These are phyloP conservation scores for Tupaia chinensis DNA, from an alignment of 2,113 vertebrate genomes.

Conservation along the genomic window DNA sequence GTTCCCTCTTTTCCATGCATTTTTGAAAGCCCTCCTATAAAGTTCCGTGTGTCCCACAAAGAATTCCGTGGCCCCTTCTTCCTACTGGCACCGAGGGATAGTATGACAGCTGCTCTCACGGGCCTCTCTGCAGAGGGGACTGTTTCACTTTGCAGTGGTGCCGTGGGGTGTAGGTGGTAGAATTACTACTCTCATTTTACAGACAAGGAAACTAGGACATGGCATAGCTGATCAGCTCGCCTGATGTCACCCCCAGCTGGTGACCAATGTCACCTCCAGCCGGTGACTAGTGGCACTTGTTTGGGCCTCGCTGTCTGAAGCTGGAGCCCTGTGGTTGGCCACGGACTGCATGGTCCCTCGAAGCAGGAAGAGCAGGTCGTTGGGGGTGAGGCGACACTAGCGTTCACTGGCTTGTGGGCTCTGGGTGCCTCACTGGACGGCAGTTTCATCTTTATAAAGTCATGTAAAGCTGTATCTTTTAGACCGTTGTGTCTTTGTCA, in stretches of 20 bases:
- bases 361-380: neutral
- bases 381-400: accelerated
- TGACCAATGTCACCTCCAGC: neutral
- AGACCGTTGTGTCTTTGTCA: neutral
- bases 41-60: neutral
- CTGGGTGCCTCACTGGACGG: accelerated
- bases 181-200: neutral
- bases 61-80: neutral
- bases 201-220: conserved; percentile 26
- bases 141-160: neutral
- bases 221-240: neutral
- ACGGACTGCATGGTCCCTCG: accelerated
- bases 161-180: neutral
- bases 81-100: accelerated
- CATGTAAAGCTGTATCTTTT: neutral
- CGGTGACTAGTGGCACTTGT: accelerated
- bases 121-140: neutral
- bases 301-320: neutral
- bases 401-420: accelerated
- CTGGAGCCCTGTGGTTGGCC: accelerated
- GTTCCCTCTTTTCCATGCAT: too few relatives aligned
- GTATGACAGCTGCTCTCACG: accelerated
- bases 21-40: too few relatives aligned
- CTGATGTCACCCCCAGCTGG: neutral
- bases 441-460: neutral